Conservation (phyloP, 2,797 vertebrate genomes). For the Siniperca obscura region DNA sequence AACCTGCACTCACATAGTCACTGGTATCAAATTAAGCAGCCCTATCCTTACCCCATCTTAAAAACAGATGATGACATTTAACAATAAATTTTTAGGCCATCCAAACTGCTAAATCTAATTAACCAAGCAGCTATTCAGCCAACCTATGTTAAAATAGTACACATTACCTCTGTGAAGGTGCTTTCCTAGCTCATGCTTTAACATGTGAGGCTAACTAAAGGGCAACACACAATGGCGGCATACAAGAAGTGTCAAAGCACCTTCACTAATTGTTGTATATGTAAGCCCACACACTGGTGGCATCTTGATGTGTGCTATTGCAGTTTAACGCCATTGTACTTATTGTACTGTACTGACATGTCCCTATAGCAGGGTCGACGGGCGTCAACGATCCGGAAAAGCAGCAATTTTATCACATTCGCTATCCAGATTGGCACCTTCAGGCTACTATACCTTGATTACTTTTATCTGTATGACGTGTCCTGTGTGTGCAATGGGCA, state of each 20-base stretch:
- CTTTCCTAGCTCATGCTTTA: too few relatives aligned
- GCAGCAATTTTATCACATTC: not conserved
- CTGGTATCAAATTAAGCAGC: not conserved
- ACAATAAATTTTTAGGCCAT: not conserved
- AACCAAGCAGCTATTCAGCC: not conserved
- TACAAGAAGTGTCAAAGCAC: not conserved
- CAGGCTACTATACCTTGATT: not conserved
- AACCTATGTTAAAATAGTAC: not conserved
- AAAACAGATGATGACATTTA: not conserved
- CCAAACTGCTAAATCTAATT: not conserved
- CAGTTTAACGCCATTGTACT: too few relatives aligned
- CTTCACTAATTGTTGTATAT: not conserved
- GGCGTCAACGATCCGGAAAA: not conserved
- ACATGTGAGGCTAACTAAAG: not conserved
- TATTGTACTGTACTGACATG: too few relatives aligned
- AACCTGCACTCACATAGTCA: too few relatives aligned
- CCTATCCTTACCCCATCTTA: not conserved
- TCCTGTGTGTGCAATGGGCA: not conserved
- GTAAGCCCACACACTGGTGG: not conserved
- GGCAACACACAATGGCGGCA: not conserved
- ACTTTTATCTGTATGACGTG: not conserved
- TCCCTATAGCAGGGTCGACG: not conserved
- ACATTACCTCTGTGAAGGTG: too few relatives aligned
- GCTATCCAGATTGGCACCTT: too few relatives aligned
- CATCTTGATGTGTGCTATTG: not conserved